Percentiles rank a stretch among this genome's conserved stretches.
phyloP scores from a whole-genome alignment of 2,888 invertebrate genomes.

The Cremastinae sp. region DNA sequence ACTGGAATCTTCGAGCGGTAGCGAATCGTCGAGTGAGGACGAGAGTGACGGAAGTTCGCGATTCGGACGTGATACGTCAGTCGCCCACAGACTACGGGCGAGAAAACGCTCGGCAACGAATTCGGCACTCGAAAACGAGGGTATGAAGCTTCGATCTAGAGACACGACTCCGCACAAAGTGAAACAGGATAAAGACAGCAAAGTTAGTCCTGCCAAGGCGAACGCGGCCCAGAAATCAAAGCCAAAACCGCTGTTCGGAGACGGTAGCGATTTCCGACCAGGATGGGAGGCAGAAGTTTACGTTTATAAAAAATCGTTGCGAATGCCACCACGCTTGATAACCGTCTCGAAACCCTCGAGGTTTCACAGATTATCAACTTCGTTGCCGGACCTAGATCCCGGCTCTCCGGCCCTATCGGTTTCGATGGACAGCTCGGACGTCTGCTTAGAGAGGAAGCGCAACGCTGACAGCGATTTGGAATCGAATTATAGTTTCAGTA shows the following conservation, averaged over 20 bases:
- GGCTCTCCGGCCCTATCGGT: conserved; percentile 87
- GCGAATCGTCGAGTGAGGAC: conserved; percentile 73
- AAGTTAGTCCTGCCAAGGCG: conserved; percentile 72
- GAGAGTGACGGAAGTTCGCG: conserved; percentile 72
- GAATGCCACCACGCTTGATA: conserved; percentile 91
- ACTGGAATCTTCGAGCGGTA: conserved; percentile 75
- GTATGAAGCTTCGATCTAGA: conserved; percentile 75
- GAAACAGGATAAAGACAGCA: conserved; percentile 72
- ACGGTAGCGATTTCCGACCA: conserved; percentile 87
- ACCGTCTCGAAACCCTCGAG: conserved; percentile 89
- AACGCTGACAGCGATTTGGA: conserved; percentile 85
- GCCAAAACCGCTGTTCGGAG: conserved; percentile 85
- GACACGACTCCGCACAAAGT: conserved; percentile 75
- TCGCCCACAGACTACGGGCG: conserved; percentile 75
- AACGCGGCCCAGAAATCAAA: conserved; percentile 68
- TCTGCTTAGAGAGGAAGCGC: conserved; percentile 74
- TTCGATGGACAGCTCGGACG: conserved; percentile 82
- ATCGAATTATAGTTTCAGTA: conserved; percentile 85
- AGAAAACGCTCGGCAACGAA: conserved; percentile 73
- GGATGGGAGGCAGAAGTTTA: conserved; percentile 93
- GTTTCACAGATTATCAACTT: conserved; percentile 86
- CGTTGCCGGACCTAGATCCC: conserved; percentile 89
- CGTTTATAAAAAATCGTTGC: conserved; percentile 89
- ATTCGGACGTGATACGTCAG: conserved; percentile 71
- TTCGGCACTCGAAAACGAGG: conserved; percentile 70